A percentile compares a stretch with the other conserved stretches of the same genome.
phyloP scores from a whole-genome alignment of 2,797 vertebrate species.

The Gallirallus australis region DNA sequence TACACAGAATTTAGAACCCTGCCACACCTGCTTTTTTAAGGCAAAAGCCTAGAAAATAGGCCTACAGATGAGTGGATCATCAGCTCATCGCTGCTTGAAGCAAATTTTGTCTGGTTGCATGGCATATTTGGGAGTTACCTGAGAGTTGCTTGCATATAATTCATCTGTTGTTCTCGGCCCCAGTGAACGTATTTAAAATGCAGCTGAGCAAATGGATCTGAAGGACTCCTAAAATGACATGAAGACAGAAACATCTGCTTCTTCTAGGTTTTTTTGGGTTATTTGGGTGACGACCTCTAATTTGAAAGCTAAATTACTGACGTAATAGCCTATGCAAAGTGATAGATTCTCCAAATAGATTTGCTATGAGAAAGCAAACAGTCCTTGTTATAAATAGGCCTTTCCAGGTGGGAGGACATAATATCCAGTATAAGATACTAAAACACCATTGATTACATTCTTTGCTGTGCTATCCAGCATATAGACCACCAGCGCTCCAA shows the following conservation, averaged over 20 bases:
- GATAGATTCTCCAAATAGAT: background rate
- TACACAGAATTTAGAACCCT: background rate
- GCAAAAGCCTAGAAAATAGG: background rate
- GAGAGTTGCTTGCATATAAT: background rate
- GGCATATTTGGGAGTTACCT: background rate
- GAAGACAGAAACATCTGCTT: background rate
- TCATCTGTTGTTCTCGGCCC: background rate
- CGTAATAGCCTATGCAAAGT: background rate
- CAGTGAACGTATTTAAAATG: background rate
- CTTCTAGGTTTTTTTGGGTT: background rate
- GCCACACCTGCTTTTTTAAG: background rate
- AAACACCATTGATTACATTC: accelerated
- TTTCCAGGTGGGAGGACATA: background rate
- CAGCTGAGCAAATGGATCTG: background rate
- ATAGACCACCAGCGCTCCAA: background rate
- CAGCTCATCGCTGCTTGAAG: background rate
- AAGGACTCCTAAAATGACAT: background rate
- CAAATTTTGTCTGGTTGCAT: background rate
- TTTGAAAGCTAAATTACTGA: background rate
- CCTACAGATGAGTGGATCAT: accelerated
- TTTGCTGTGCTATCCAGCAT: background rate
- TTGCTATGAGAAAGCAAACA: background rate
- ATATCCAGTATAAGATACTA: background rate
- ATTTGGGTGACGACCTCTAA: accelerated
- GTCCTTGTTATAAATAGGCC: background rate